A percentile compares a stretch with the other conserved stretches of the same genome.
phyloP scores from a whole-genome alignment of 2,113 vertebrate genomes.

The Gambusia holbrooki region DNA sequence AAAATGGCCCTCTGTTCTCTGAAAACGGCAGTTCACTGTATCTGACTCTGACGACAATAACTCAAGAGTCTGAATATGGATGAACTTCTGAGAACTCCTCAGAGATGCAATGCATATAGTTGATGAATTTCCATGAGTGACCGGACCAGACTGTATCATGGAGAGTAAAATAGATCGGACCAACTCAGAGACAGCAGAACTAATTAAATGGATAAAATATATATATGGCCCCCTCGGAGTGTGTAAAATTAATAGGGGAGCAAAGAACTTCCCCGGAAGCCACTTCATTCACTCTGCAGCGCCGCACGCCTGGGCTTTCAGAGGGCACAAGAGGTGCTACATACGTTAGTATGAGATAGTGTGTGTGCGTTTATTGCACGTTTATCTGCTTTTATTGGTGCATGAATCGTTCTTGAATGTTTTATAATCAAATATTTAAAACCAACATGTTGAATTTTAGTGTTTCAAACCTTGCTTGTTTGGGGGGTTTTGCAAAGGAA shows the following conservation, averaged over 20 bases:
- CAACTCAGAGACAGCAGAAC: slow-evolving; percentile 66
- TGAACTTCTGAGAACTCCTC: slow-evolving; percentile 53
- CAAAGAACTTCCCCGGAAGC: slow-evolving; percentile 64
- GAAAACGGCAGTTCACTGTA: slow-evolving; percentile 36
- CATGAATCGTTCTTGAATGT: no score
- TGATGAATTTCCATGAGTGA: slow-evolving; percentile 54
- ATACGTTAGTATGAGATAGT: neutral
- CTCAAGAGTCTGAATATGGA: slow-evolving; percentile 58
- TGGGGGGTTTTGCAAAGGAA: no score
- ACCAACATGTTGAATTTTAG: no score
- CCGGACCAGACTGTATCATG: slow-evolving; percentile 48
- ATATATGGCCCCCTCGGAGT: slow-evolving; percentile 64
- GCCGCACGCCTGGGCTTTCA: slow-evolving; percentile 13
- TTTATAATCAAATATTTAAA: no score
- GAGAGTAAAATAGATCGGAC: slow-evolving; percentile 63
- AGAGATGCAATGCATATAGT: slow-evolving; percentile 57
- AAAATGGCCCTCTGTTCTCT: slow-evolving; percentile 51
- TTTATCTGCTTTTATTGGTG: neutral
- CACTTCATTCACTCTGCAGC: slow-evolving; percentile 46
- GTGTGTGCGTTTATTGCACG: neutral
- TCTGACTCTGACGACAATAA: slow-evolving; percentile 66
- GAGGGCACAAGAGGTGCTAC: slow-evolving; percentile 12
- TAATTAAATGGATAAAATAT: slow-evolving; percentile 77
- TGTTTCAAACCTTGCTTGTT: no score
- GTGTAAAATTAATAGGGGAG: slow-evolving; percentile 74